Evolutionary conservation across 1,140 invertebrate species (phyloP).

Genomic region (Drosophila sturtevanti): DNA sequence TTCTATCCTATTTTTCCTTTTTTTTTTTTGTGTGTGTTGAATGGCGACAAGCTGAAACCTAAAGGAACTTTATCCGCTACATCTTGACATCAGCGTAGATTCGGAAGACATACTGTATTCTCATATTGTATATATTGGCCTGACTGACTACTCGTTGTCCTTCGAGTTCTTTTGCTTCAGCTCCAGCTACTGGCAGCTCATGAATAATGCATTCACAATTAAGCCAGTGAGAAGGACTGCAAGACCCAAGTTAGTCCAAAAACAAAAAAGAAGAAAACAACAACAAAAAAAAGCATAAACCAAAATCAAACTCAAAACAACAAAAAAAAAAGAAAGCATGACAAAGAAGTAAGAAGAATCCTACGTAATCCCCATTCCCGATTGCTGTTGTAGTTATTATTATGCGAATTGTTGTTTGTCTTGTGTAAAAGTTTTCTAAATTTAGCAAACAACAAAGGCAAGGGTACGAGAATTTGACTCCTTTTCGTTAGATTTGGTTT

Average conservation of each 20-base stretch:
- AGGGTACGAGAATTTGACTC: constrained; percentile 48
- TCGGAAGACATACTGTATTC: constrained; percentile 43
- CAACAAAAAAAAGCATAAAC: not conserved
- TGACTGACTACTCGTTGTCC: constrained; percentile 26
- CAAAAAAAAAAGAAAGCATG: constrained; percentile 21
- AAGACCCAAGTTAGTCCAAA: constrained; percentile 14
- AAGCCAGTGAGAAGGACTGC: constrained; percentile 54
- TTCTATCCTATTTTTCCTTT: too few species aligned
- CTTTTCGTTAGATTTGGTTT: constrained; percentile 41
- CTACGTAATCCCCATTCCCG: constrained; percentile 3
- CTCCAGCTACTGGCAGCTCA: constrained; percentile 44
- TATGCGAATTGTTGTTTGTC: constrained; percentile 57
- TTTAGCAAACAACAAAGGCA: constrained; percentile 56
- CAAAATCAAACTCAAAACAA: constrained; percentile 35
- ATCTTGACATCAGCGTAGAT: constrained; percentile 17
- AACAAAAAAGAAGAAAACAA: not conserved
- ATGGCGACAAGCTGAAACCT: constrained; percentile 39
- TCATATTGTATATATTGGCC: constrained; percentile 30
- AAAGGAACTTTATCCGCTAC: constrained; percentile 41
- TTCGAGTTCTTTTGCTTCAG: constrained; percentile 24
- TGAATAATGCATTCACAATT: constrained; percentile 80
- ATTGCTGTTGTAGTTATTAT: constrained; percentile 57
- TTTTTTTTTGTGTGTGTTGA: not conserved
- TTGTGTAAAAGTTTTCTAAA: constrained; percentile 65
- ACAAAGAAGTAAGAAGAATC: not conserved